Percentiles rank a stretch among this genome's conserved stretches.
Evolutionary conservation across 2,888 invertebrate species (phyloP).

Genomic region (Coenonympha glycerion): DNA sequence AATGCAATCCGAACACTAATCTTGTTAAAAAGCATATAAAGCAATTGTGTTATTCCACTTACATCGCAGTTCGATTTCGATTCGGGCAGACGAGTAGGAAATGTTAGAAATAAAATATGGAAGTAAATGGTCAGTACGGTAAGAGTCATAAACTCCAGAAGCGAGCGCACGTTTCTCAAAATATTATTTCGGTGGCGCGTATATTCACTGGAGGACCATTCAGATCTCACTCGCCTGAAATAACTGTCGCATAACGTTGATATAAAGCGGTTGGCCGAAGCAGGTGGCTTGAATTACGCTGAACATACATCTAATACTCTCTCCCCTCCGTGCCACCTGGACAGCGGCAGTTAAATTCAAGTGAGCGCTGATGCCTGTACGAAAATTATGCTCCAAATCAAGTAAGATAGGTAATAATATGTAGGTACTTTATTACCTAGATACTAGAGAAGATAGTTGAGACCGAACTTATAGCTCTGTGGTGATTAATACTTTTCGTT

Average conservation of each 20-base stretch:
- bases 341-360: not conserved
- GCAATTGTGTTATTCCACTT: not conserved
- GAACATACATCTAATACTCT: slow-evolving; percentile 30
- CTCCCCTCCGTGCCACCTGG: slow-evolving; percentile 19
- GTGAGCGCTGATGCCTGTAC: not conserved
- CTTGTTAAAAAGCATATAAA: too few relatives aligned
- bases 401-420: too few relatives aligned
- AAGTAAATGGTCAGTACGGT: slow-evolving; percentile 10
- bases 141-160: slow-evolving; percentile 13
- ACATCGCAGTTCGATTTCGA: not conserved
- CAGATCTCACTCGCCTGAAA: slow-evolving; percentile 50
- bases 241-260: slow-evolving; percentile 66
- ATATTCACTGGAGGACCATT: slow-evolving; percentile 36
- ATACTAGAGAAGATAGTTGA: too few relatives aligned
- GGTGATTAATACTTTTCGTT: too few relatives aligned
- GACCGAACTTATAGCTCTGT: too few relatives aligned
- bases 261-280: slow-evolving; percentile 43
- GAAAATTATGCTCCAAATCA: not conserved
- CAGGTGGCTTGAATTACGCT: slow-evolving; percentile 32
- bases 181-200: slow-evolving; percentile 12
- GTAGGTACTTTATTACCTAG: too few relatives aligned
- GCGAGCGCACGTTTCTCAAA: slow-evolving; percentile 8
- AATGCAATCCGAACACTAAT: too few relatives aligned
- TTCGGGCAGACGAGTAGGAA: not conserved
- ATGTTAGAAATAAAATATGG: slow-evolving; percentile 8